phyloP scores from a whole-genome alignment of 1,140 invertebrate genomes.

The Pinna nobilis region DNA sequence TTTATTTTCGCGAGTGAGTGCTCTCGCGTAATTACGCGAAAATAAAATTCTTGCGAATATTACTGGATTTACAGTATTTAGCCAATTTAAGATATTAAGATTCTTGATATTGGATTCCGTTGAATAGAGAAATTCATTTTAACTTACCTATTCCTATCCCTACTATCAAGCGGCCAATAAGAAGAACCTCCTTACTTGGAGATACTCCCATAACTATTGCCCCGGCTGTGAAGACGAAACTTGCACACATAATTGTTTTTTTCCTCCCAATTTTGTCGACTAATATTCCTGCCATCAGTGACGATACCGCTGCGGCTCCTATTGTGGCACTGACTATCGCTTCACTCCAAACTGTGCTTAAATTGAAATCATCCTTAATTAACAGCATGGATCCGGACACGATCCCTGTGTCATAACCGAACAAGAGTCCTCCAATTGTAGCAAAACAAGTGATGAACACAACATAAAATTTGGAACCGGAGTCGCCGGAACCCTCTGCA shows the following conservation, averaged over 20 bases:
- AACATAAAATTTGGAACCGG: conserved; percentile 57
- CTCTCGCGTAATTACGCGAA: too few species aligned
- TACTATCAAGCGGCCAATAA: conserved; percentile 65
- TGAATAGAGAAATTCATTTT: too few species aligned
- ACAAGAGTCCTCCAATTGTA: conserved; percentile 79
- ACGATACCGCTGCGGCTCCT: conserved; percentile 64
- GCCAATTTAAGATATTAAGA: too few species aligned
- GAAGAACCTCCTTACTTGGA: conserved; percentile 55
- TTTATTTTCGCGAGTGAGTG: too few species aligned
- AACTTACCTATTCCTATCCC: conserved; percentile 69
- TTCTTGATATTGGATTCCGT: too few species aligned
- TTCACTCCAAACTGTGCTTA: conserved; percentile 62
- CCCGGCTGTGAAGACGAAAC: conserved; percentile 63
- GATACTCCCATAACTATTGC: conserved; percentile 63
- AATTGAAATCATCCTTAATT: conserved; percentile 60
- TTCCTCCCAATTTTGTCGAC: conserved; percentile 62
- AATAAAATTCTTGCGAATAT: too few species aligned
- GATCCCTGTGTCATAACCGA: conserved; percentile 83
- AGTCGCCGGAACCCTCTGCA: conserved; percentile 11
- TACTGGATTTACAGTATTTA: too few species aligned
- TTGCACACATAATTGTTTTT: conserved; percentile 64
- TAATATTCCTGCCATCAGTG: conserved; percentile 60
- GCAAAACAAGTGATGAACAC: conserved; percentile 68
- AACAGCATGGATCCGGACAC: conserved; percentile 81
- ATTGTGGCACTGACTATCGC: conserved; percentile 65